Evolutionary conservation across 2,888 invertebrate species (phyloP), one percentile per base, ranked within the genome.

Genomic region (Phengaris alcon): DNA sequence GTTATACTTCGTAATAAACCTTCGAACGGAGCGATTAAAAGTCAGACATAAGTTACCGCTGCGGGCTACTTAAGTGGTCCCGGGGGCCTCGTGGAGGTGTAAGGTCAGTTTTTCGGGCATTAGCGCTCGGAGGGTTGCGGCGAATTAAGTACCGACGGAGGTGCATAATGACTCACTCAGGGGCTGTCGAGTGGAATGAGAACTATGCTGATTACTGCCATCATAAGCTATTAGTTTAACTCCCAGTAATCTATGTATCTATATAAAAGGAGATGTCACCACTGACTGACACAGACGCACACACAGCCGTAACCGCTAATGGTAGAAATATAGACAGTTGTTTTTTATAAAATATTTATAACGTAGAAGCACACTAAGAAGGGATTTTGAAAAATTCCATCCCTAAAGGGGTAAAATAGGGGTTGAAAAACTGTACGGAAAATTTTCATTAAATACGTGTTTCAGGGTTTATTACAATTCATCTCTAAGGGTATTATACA

Each of bases 51-150:
- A 85, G 86, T 85, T 85, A 83, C 83, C 72, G 54, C 85, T 85
- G 87, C 86, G 84, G 83, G 83, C 83, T 85, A 83, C 84, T 86
- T 87, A 90, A 92, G 84, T 86, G 87, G 84, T 85, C 93, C 88
- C 91, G 52, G 35, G 86, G 81, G 90, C 85, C 86, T 87, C 85
- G 85, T 91, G 90, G 84, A 75, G 85, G 81, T 86, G 84, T 87
- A 85, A 89, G 92, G 92, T 90, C 92, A 93, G 91, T 93, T 92
- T 91, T 91, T 92, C 89, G 90, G 81, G 86, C 90, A 90, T 93
- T 93, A 92, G 86, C 86, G 86, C 87, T 88, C 89, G 88, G 88
- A 86, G 90, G 90, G 89, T 86, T 84, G 85, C 81, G 81, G 80
- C 82, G 88, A 88, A 91, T 90, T 90, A 90, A 87, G 83, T 82